These are phyloP conservation scores for Rhyacichthys aspro DNA, from an alignment of 2,797 vertebrate species.

Conservation along the genomic window DNA sequence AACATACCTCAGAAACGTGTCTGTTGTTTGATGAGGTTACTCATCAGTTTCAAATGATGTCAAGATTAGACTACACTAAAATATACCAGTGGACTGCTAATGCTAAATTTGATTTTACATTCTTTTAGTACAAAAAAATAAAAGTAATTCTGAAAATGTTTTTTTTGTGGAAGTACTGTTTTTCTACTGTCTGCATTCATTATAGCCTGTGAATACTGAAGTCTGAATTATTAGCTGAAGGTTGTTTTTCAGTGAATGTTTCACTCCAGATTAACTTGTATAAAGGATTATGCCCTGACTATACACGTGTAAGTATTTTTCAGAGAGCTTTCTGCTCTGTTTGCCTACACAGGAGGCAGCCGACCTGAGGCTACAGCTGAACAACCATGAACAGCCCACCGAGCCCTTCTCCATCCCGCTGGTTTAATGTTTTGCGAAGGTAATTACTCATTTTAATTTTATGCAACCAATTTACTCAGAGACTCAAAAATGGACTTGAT, in stretches of 20 bases:
- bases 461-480: too few species aligned
- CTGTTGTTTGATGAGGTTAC: conserved; percentile 56
- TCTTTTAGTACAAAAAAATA: conserved; percentile 58
- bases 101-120: conserved; percentile 45
- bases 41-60: conserved; percentile 80
- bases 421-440: conserved; percentile 73
- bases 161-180: conserved; percentile 35
- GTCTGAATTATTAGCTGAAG: not conserved
- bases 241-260: not conserved
- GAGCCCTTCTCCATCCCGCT: conserved; percentile 68
- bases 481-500: too few species aligned
- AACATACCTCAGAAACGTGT: conserved; percentile 68
- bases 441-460: conserved; percentile 27
- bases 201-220: not conserved
- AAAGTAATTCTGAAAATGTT: conserved; percentile 44
- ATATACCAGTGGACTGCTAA: conserved; percentile 52
- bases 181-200: conserved; percentile 7
- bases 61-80: conserved; percentile 59
- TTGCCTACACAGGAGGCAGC: not conserved
- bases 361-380: not conserved
- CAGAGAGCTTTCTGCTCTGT: not conserved
- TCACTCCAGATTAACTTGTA: not conserved
- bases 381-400: conserved; percentile 56
- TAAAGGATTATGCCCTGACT: conserved; percentile 40
- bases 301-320: conserved; percentile 6